Evolutionary conservation across 2,888 invertebrate genomes (phyloP).

Genomic region (Bimastos eiseni): DNA sequence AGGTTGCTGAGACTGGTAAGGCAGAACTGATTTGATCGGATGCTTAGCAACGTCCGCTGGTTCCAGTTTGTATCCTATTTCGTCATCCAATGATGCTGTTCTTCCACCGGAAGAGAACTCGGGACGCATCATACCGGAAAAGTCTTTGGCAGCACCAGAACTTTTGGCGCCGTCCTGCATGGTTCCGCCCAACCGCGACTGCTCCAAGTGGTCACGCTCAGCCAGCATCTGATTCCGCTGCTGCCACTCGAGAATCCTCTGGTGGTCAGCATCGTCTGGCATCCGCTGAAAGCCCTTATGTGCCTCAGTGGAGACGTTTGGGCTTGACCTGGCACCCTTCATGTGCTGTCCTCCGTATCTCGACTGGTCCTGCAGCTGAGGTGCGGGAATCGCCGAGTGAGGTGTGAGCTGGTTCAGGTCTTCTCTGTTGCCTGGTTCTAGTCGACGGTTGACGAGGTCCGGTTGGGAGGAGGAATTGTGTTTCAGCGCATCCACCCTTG

Average conservation of each 20-base stretch:
- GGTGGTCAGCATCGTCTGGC: slow-evolving; percentile 21
- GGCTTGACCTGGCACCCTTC: background rate
- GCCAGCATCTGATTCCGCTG: slow-evolving; percentile 20
- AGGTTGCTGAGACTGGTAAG: slow-evolving; percentile 19
- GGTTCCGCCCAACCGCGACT: background rate
- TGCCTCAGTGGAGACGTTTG: background rate
- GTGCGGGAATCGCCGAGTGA: background rate
- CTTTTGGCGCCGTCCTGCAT: background rate
- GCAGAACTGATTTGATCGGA: background rate
- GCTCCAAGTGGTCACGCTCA: background rate
- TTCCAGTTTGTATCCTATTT: background rate
- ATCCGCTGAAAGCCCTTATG: slow-evolving; percentile 1
- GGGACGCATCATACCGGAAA: background rate
- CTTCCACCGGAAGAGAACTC: background rate
- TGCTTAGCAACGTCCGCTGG: slow-evolving; percentile 10
- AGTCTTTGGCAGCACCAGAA: background rate
- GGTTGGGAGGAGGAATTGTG: slow-evolving; percentile 1
- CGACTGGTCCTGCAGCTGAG: background rate
- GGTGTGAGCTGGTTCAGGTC: background rate
- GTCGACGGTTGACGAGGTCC: background rate
- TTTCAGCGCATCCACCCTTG: background rate
- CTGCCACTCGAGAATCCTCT: slow-evolving; percentile 30
- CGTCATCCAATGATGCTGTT: background rate
- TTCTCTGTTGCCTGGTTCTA: background rate
- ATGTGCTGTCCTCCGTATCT: background rate